phyloP scores from a whole-genome alignment of 2,113 vertebrate species.

The Propithecus coquereli region DNA sequence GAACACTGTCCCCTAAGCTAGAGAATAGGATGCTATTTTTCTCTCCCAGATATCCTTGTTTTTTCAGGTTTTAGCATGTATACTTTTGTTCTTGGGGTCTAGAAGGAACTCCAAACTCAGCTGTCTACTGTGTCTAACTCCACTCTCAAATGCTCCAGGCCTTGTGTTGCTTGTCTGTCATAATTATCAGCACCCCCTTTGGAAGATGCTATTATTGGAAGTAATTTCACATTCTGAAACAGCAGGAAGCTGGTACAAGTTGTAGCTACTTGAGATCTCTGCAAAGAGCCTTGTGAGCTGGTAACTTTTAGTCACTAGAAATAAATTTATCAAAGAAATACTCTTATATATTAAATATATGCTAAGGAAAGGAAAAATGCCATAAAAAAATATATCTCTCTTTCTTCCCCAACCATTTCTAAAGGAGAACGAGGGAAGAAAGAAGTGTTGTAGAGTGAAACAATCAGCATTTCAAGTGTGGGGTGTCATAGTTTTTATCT shows the following conservation, averaged over 20 bases:
- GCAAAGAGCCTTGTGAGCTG: neutral
- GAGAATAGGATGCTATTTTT: neutral
- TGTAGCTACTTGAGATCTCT: conserved; percentile 46
- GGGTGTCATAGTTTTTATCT: neutral
- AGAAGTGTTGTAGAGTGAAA: neutral
- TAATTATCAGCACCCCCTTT: conserved; percentile 3
- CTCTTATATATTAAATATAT: neutral
- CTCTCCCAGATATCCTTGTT: neutral
- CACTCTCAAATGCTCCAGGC: neutral
- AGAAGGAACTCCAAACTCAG: neutral
- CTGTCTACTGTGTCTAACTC: neutral
- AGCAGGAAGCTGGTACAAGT: neutral
- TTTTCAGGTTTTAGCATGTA: neutral
- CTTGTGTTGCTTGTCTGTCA: conserved; percentile 30
- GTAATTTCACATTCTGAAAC: conserved; percentile 54
- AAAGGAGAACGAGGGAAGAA: neutral
- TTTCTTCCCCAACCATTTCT: neutral
- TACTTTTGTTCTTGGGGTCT: neutral
- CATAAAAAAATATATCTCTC: neutral
- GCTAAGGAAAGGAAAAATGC: neutral
- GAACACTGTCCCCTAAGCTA: neutral
- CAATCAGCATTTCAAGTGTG: neutral
- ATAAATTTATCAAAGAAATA: conserved; percentile 21
- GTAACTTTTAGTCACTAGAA: conserved; percentile 32
- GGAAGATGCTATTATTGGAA: conserved; percentile 60